phyloP scores from a whole-genome alignment of 1,140 invertebrate species.

The Ceratosolen fusciceps region DNA sequence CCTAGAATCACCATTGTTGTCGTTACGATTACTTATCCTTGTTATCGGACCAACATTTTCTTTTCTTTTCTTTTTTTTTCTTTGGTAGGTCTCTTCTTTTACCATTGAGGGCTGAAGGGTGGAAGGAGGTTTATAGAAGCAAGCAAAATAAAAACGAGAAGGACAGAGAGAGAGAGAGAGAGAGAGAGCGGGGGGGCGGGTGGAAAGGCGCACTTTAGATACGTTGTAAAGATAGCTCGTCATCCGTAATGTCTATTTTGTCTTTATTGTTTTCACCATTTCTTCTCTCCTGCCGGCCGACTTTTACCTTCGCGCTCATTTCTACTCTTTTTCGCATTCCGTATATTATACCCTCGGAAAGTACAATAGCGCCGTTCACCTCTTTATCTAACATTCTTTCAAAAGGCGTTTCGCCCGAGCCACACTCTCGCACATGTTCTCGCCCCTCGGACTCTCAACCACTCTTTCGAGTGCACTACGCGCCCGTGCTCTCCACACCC shows the following conservation, averaged over 20 bases:
- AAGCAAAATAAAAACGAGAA: too few species aligned
- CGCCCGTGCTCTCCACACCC: not conserved
- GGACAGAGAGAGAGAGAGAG: too few species aligned
- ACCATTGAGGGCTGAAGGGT: too few species aligned
- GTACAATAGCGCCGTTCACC: constrained; percentile 3
- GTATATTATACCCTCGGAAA: not conserved
- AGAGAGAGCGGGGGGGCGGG: too few species aligned
- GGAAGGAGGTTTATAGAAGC: too few species aligned
- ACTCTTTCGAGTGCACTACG: constrained; percentile 10
- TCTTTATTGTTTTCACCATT: constrained; percentile 41
- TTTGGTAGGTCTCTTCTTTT: too few species aligned
- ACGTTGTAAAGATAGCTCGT: constrained; percentile 39
- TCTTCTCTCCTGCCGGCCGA: constrained; percentile 36
- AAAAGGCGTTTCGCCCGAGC: not conserved
- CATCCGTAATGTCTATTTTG: constrained; percentile 48
- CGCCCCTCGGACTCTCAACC: not conserved
- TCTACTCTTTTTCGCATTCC: not conserved
- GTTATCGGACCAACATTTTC: too few species aligned
- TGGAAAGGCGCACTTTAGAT: too few species aligned
- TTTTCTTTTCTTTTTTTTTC: too few species aligned
- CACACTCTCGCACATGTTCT: not conserved
- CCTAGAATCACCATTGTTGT: too few species aligned
- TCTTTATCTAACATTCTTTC: constrained; percentile 39
- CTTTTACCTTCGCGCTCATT: not conserved
- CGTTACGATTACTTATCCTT: too few species aligned